Conservation (phyloP, 2,888 invertebrate genomes). For the Labia minor region DNA sequence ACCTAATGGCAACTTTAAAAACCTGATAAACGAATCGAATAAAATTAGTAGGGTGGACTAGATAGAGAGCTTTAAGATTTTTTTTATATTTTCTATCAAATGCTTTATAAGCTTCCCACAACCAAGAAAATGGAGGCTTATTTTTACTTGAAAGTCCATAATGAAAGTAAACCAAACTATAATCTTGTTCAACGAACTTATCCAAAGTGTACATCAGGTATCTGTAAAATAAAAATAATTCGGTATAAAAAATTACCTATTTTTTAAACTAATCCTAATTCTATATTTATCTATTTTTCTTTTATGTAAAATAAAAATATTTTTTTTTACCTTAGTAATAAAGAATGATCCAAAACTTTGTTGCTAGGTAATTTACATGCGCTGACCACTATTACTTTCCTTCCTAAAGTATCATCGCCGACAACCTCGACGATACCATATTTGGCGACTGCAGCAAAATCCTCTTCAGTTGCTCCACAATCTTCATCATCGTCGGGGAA, state of each 20-base stretch:
- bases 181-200: constrained; percentile 96
- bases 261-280: neutral
- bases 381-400: constrained; percentile 92
- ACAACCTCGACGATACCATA: constrained; percentile 75
- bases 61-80: constrained; percentile 92
- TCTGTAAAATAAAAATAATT: constrained; percentile 44
- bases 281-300: no score
- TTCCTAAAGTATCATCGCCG: constrained; percentile 71
- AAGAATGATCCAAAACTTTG: constrained; percentile 62
- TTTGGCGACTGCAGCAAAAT: constrained; percentile 58
- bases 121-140: constrained; percentile 90
- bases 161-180: constrained; percentile 96
- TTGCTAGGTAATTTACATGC: constrained; percentile 80
- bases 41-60: constrained; percentile 97
- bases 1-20: constrained; percentile 86
- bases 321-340: constrained; percentile 53
- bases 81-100: constrained; percentile 99
- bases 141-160: constrained; percentile 91
- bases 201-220: constrained; percentile 90
- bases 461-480: constrained; percentile 40
- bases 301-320: neutral
- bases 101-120: constrained; percentile 93
- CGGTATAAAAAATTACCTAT: constrained; percentile 14
- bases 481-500: constrained; percentile 32
- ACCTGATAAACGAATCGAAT: constrained; percentile 91